phyloP scores from a whole-genome alignment of 1,140 invertebrate genomes.

The Ostrea edulis region DNA sequence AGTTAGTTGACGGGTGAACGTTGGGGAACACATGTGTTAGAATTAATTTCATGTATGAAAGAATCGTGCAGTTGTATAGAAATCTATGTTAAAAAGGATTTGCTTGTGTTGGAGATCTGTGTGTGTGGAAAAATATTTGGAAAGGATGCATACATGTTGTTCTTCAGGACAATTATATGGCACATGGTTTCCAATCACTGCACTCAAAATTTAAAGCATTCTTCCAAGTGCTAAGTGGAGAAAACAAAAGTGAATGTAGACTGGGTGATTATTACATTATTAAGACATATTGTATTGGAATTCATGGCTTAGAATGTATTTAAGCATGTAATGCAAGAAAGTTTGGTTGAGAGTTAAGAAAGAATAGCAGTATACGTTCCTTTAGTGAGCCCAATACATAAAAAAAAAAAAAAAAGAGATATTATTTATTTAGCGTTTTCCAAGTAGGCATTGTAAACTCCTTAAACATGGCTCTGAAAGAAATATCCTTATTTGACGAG shows the following conservation, averaged over 20 bases:
- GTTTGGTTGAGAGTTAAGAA: neutral
- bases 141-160: neutral
- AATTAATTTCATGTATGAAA: neutral
- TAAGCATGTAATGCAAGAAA: neutral
- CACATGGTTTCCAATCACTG: neutral
- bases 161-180: neutral
- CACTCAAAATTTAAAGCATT: neutral
- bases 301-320: constrained; percentile 4
- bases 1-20: neutral
- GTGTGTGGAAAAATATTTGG: no score
- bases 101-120: neutral
- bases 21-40: neutral
- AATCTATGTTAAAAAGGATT: neutral
- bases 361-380: neutral
- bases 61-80: neutral
- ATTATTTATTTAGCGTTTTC: neutral
- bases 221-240: neutral
- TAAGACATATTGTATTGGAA: neutral
- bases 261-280: neutral
- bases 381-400: no score
- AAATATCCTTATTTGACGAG: neutral
- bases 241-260: neutral
- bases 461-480: neutral
- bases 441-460: neutral
- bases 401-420: neutral